These are phyloP conservation scores for Chloebia gouldiae DNA, from an alignment of 2,113 vertebrate genomes.

Conservation along the genomic window DNA sequence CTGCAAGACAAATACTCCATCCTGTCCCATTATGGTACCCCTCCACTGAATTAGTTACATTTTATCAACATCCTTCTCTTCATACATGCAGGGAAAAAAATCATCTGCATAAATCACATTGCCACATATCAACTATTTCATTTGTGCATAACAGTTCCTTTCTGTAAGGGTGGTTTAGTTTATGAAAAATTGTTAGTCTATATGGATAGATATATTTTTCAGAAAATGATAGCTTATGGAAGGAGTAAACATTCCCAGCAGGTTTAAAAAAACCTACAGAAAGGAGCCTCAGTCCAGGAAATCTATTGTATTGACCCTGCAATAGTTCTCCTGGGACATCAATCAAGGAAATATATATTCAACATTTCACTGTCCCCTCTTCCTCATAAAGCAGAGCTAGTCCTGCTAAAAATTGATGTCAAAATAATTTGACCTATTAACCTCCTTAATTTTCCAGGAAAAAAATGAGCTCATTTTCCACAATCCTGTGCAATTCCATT, in stretches of 20 bases:
- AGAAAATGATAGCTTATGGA: neutral
- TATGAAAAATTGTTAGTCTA: neutral
- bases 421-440: neutral
- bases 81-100: accelerated
- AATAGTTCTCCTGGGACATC: neutral
- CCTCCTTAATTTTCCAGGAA: neutral
- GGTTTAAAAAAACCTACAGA: neutral
- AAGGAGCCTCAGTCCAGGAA: neutral
- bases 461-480: neutral
- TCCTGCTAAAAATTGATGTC: neutral
- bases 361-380: neutral
- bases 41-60: accelerated
- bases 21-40: accelerated
- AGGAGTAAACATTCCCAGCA: neutral
- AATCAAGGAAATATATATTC: neutral
- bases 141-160: neutral
- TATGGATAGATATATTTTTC: neutral
- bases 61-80: neutral
- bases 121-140: neutral
- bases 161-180: neutral
- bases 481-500: neutral
- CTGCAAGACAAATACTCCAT: neutral
- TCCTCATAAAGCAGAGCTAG: neutral
- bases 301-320: neutral
- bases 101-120: neutral